Percentiles rank a stretch among this genome's conserved stretches.
Evolutionary conservation across 1,140 invertebrate species (phyloP).

Genomic region (Bilobella aurantiaca): DNA sequence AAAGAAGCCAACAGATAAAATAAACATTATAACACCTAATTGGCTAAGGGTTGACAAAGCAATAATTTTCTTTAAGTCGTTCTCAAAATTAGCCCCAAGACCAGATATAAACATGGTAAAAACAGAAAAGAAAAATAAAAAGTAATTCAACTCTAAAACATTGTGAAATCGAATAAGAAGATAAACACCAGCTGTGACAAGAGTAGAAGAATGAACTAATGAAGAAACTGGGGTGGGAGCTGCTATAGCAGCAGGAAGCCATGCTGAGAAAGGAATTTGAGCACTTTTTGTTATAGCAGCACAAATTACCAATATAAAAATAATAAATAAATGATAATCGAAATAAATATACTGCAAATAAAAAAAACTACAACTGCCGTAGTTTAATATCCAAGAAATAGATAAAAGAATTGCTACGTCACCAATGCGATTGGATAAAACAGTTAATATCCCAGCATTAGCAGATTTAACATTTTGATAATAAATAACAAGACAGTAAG

Average conservation of each 20-base stretch:
- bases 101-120: constrained; percentile 52
- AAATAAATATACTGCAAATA: constrained; percentile 36
- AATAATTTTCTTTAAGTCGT: constrained; percentile 60
- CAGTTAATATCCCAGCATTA: constrained; percentile 52
- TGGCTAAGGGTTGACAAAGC: constrained; percentile 59
- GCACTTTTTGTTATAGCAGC: constrained; percentile 57
- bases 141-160: constrained; percentile 38
- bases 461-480: constrained; percentile 50
- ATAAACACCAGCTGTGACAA: constrained; percentile 60
- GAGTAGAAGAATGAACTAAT: constrained; percentile 62
- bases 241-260: constrained; percentile 56
- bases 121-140: constrained; percentile 44
- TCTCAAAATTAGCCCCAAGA: constrained; percentile 49
- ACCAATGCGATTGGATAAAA: constrained; percentile 51
- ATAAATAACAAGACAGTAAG: constrained; percentile 57
- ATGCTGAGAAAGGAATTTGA: constrained; percentile 60
- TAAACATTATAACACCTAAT: constrained; percentile 54
- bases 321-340: constrained; percentile 38
- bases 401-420: constrained; percentile 49
- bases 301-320: constrained; percentile 43
- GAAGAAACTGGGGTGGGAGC: constrained; percentile 58
- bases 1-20: constrained; percentile 41
- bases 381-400: constrained; percentile 48
- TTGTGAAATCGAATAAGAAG: constrained; percentile 52
- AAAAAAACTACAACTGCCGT: constrained; percentile 45